A percentile compares a stretch with the other conserved stretches of the same genome.
Conservation (phyloP, 2,113 vertebrate genomes). For the Phalacrocorax pelagicus region DNA sequence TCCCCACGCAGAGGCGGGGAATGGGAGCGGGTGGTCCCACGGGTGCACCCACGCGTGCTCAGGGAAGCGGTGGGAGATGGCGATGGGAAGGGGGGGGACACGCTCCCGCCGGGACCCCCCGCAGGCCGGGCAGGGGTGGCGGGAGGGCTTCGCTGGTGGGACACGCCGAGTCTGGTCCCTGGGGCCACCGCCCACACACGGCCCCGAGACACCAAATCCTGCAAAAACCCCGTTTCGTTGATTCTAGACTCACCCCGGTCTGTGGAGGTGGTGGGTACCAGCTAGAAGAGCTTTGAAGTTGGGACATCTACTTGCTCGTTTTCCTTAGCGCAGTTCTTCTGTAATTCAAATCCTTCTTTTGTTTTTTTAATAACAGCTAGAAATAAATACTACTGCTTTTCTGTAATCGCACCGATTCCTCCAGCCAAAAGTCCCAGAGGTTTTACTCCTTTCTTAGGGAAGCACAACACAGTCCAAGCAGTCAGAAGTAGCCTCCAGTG, state of each 20-base stretch:
- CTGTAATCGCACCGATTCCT: neutral
- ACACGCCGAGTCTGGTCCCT: no score
- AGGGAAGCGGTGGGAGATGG: neutral
- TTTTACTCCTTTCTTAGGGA: neutral
- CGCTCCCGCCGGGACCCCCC: no score
- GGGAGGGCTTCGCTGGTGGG: no score
- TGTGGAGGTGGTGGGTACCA: rapidly evolving
- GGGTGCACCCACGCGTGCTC: neutral
- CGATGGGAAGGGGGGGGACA: no score
- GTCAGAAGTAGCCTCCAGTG: neutral
- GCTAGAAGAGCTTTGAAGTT: no score
- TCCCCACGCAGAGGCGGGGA: no score
- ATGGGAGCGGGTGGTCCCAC: no score
- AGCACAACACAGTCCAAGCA: neutral
- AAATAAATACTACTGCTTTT: neutral
- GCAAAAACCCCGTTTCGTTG: rapidly evolving
- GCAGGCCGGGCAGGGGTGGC: no score
- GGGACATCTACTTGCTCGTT: rapidly evolving
- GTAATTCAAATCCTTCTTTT: neutral
- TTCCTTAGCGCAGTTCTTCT: neutral
- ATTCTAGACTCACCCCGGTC: rapidly evolving
- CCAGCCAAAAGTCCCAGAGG: neutral
- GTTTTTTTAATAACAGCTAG: no score
- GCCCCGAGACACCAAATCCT: neutral
- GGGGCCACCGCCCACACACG: neutral